These are phyloP conservation scores for Zygogramma bicolorata DNA, from an alignment of 2,888 invertebrate species.

Conservation along the genomic window DNA sequence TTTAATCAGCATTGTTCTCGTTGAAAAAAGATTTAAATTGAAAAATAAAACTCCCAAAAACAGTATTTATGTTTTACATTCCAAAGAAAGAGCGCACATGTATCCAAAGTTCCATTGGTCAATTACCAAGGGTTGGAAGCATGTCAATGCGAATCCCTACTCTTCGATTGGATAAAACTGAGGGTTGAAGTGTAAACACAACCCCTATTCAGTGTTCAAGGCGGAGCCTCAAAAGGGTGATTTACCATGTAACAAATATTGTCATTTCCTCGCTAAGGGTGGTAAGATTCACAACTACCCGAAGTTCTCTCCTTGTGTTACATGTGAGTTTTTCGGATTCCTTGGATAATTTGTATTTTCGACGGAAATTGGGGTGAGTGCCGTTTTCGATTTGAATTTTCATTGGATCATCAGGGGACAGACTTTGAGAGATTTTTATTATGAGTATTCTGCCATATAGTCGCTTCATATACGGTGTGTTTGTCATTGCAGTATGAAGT, in stretches of 20 bases:
- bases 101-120: constrained; percentile 60
- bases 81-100: constrained; percentile 46
- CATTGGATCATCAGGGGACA: not conserved
- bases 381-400: not conserved
- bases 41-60: constrained; percentile 32
- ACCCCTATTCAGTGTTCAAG: constrained; percentile 60
- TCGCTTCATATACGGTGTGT: no score
- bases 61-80: constrained; percentile 52
- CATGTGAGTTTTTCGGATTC: constrained; percentile 37
- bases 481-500: no score
- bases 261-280: constrained; percentile 55
- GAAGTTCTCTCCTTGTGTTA: constrained; percentile 32
- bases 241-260: constrained; percentile 56
- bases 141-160: constrained; percentile 55
- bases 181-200: constrained; percentile 62
- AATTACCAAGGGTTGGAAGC: constrained; percentile 60
- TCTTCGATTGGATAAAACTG: constrained; percentile 61
- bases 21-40: constrained; percentile 27
- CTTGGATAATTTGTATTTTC: constrained; percentile 17
- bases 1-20: constrained; percentile 32
- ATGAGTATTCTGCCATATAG: not conserved
- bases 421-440: no score
- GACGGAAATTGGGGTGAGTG: constrained; percentile 31
- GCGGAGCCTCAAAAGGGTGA: constrained; percentile 60
- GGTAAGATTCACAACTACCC: constrained; percentile 41